These are phyloP conservation scores for Ophthalmolycus amberensis DNA, from an alignment of 2,113 vertebrate species.

Conservation along the genomic window DNA sequence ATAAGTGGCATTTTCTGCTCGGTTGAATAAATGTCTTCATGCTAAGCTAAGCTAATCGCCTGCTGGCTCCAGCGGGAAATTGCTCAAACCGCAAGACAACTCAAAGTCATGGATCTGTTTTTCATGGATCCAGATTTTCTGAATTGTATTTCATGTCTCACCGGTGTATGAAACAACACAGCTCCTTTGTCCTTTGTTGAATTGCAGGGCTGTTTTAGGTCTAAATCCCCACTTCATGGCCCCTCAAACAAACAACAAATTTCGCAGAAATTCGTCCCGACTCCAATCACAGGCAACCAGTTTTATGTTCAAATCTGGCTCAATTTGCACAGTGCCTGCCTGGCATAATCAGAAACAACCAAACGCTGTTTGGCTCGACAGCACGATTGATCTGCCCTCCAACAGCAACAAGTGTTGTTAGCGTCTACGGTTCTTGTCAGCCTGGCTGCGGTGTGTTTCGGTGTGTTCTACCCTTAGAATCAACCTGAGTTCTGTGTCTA, in stretches of 20 bases:
- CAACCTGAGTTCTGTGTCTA: slow-evolving; percentile 34
- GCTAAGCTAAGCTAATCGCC: background rate
- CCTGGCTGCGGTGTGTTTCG: background rate
- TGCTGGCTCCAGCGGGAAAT: background rate
- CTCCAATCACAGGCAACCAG: background rate
- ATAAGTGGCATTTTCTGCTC: background rate
- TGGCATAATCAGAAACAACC: background rate
- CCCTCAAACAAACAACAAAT: background rate
- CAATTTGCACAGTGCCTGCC: background rate
- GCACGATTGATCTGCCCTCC: background rate
- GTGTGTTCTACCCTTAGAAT: slow-evolving; percentile 40
- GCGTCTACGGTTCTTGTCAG: background rate
- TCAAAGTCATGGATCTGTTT: background rate
- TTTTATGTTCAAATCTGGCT: background rate
- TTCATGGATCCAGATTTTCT: background rate
- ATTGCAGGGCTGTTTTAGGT: background rate
- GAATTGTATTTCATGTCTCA: background rate
- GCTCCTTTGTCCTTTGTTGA: background rate
- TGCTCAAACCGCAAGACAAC: background rate
- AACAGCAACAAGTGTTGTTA: background rate
- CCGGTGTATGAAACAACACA: background rate
- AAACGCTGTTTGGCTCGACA: background rate
- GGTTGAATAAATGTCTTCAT: background rate
- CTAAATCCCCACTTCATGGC: background rate
- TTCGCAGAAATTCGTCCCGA: background rate